phyloP scores from a whole-genome alignment of 2,113 vertebrate genomes.

The Corapipo altera region DNA sequence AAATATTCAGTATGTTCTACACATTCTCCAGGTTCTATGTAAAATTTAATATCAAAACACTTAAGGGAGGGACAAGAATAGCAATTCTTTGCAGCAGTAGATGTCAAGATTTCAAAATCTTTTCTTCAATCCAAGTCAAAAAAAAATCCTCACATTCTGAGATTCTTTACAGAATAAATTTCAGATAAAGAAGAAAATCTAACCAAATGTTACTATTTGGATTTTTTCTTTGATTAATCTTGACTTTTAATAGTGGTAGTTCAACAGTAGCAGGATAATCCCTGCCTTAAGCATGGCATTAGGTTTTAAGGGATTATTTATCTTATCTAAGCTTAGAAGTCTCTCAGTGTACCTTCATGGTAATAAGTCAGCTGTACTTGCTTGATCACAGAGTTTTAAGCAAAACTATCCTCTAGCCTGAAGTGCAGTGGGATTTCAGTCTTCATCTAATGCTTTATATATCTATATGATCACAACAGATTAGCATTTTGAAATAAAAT shows the following conservation, averaged over 20 bases:
- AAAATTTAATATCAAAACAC: conserved; percentile 2
- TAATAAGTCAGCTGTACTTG: conserved; percentile 15
- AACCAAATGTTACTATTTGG: neutral
- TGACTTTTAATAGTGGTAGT: neutral
- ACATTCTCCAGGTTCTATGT: neutral
- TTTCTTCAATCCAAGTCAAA: neutral
- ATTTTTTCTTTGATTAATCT: neutral
- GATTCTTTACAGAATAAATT: neutral
- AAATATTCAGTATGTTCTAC: neutral
- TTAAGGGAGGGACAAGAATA: neutral
- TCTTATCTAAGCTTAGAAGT: neutral
- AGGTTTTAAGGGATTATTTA: conserved; percentile 21
- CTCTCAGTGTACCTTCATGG: neutral
- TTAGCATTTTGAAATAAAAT: conserved; percentile 18
- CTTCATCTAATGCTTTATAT: neutral
- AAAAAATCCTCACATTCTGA: neutral
- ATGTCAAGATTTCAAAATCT: conserved; percentile 4
- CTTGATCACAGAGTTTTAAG: conserved; percentile 25
- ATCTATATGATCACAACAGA: neutral
- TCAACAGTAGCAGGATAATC: conserved; percentile 9
- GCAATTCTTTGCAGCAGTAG: neutral
- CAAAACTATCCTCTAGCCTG: neutral
- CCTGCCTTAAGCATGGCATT: neutral
- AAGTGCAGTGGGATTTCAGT: neutral
- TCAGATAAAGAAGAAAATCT: neutral